Percentiles rank a stretch among this genome's conserved stretches.
Evolutionary conservation across 1,140 invertebrate species (phyloP).

Genomic region (Archivesica marissinica): DNA sequence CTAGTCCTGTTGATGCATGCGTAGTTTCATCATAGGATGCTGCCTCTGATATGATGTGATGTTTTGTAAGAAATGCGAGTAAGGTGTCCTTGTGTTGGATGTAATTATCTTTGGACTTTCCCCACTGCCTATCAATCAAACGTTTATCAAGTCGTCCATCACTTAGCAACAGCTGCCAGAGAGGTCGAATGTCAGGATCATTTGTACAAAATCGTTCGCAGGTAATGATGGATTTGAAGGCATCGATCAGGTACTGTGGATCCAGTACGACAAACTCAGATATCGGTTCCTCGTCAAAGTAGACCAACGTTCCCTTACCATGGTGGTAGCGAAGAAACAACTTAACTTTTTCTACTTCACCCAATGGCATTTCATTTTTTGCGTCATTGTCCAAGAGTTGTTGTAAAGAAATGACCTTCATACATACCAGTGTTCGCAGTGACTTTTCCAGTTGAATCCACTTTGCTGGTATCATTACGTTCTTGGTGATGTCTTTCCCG

Average conservation of each 20-base stretch:
- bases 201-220: neutral
- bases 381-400: neutral
- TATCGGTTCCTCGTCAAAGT: neutral
- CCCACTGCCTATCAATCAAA: neutral
- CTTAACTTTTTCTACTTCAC: neutral
- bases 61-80: neutral
- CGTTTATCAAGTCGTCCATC: neutral
- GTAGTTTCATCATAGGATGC: neutral
- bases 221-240: conserved; percentile 28
- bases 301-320: neutral
- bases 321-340: conserved; percentile 21
- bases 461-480: neutral
- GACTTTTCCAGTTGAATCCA: neutral
- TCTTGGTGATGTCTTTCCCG: neutral
- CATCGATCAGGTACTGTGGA: conserved; percentile 21
- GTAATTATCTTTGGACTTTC: neutral
- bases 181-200: neutral
- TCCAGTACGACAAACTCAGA: neutral
- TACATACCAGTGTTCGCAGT: neutral
- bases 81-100: neutral
- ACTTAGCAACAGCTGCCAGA: neutral
- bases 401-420: neutral
- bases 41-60: neutral
- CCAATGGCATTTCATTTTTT: neutral
- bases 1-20: neutral